Base-by-base conservation (phyloP, 2,113 vertebrate genomes). In the Telmatochromis brichardi region DNA sequence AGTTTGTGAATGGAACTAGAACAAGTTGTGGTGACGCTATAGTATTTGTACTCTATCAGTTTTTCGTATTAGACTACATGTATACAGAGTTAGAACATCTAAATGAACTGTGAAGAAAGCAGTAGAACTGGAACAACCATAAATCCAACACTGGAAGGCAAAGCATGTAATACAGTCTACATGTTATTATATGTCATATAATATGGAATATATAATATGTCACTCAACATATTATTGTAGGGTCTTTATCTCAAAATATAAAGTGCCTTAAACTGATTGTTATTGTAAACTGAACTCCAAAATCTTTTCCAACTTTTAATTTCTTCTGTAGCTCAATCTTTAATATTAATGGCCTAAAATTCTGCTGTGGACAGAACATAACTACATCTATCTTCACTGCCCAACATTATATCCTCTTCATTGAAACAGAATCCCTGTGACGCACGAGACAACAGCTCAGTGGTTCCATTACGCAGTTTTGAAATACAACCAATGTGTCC, bases 381-480 rank as follows among this genome's bases (percentile, higher is more conserved):
- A 73, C 60, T 82, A 35, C 26, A 87, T 88, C 53, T 50, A 80
- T 88, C 78, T 11, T 54, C 3, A 4, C 65, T 78, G 35, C 37
- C 35, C 37, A 60, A 83, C 87, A 84, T 87, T 21, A 90, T 12
- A 13, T 78, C 82, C 37, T 23, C 84, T 87, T 83, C 23, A 73
- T 15, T 79, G 50, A 90, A 19, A 83, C 85, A 87, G 40, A 88
- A 89, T 84, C 84, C 85, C 55, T 91, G 84, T 96, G 95, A 96
- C 92, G 90, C 93, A 95, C 86, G 85, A 85, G 81, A 89, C 85
- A 80, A 85, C 83, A 79, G 53, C 87, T 92, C 90, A 86, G 26
- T 90, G 85, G 81, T 96, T 96, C 91, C 94, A 96, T 96, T 96
- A 96, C 93, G 93, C 89, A 94, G 83, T 90, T 83, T 89, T 94